phyloP scores from a whole-genome alignment of 2,888 invertebrate species.

The Theretra japonica region DNA sequence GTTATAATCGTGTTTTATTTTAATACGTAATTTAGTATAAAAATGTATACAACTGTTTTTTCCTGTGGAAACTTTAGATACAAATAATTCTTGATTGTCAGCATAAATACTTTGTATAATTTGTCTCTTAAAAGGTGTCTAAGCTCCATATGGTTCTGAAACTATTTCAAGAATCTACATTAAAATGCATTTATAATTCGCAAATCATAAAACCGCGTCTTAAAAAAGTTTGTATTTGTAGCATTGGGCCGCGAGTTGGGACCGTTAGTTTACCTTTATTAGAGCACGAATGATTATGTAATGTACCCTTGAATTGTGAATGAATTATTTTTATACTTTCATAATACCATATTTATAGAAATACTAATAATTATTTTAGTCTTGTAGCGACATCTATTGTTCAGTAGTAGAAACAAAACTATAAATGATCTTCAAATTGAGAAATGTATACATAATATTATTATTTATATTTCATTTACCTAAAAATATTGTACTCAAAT shows the following conservation, averaged over 20 bases:
- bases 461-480: too few relatives aligned
- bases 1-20: too few relatives aligned
- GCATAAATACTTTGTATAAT: neutral
- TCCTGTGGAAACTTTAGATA: neutral
- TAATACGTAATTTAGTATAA: too few relatives aligned
- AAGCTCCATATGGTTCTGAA: neutral
- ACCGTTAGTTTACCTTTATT: neutral
- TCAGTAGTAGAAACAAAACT: neutral
- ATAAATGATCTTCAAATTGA: neutral
- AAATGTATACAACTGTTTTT: too few relatives aligned
- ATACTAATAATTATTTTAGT: neutral
- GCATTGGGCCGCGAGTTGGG: neutral
- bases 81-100: neutral
- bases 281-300: neutral
- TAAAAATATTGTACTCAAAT: neutral
- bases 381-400: slow-evolving; percentile 13
- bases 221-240: neutral
- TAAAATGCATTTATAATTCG: neutral
- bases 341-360: neutral
- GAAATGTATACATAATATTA: too few relatives aligned
- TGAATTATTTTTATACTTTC: neutral
- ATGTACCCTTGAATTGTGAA: neutral
- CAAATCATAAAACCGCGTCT: neutral
- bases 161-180: neutral
- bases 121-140: neutral